phyloP scores from a whole-genome alignment of 2,797 vertebrate genomes.

The Gobio occitaniae region DNA sequence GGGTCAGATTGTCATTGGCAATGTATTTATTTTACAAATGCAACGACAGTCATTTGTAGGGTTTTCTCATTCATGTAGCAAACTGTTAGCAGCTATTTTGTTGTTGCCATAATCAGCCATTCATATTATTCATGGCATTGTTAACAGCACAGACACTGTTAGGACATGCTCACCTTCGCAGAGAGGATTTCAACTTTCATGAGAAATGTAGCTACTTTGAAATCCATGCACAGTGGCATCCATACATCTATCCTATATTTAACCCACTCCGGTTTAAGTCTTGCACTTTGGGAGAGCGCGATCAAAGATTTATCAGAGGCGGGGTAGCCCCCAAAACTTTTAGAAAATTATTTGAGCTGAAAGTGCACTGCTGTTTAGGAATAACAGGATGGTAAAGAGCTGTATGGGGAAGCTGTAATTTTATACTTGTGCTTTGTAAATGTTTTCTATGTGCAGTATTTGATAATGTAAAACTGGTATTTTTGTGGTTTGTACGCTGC shows the following conservation, averaged over 20 bases:
- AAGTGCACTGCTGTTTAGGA: constrained; percentile 15
- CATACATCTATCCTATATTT: not conserved
- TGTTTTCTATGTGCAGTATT: constrained; percentile 97
- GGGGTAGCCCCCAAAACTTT: not conserved
- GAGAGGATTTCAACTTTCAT: constrained; percentile 12
- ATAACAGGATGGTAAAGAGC: constrained; percentile 28
- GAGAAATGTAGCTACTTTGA: constrained; percentile 61
- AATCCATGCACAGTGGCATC: not conserved
- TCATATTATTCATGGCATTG: constrained; percentile 33
- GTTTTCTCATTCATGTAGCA: constrained; percentile 64
- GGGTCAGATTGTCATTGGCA: not conserved
- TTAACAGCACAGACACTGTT: constrained; percentile 68
- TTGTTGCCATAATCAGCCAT: constrained; percentile 30
- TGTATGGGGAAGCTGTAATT: constrained; percentile 81
- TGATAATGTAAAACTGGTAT: constrained; percentile 94
- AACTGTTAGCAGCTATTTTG: constrained; percentile 16
- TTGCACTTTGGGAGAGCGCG: constrained; percentile 16
- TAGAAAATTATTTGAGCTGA: constrained; percentile 3
- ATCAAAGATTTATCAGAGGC: constrained; percentile 10
- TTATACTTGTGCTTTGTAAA: constrained; percentile 94
- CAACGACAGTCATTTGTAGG: constrained; percentile 38
- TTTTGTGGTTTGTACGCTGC: constrained; percentile 96
- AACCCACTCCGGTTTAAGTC: constrained; percentile 1
- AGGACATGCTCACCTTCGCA: constrained; percentile 53
- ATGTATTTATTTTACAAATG: constrained; percentile 30